Percentiles rank a stretch among this genome's conserved stretches.
phyloP scores from a whole-genome alignment of 1,140 invertebrate species.

The Atta colombica region DNA sequence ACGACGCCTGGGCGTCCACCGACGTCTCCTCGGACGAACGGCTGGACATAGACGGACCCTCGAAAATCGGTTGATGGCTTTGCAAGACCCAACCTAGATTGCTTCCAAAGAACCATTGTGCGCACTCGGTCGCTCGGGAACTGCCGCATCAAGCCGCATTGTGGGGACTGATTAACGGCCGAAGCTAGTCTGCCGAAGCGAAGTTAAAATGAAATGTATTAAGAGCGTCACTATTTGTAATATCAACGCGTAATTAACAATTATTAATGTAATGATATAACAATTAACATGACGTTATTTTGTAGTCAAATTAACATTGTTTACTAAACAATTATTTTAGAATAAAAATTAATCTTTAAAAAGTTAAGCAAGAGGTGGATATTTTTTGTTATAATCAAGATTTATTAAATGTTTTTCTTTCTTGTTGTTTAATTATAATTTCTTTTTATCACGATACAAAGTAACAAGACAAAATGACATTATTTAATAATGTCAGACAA shows the following conservation, averaged over 20 bases:
- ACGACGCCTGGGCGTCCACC: conserved; percentile 82
- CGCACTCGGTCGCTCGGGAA: conserved; percentile 39
- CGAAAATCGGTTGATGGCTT: conserved; percentile 56
- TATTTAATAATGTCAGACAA: not conserved
- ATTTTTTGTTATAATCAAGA: not conserved
- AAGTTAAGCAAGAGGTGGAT: not conserved
- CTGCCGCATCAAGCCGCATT: conserved; percentile 27
- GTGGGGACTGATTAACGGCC: conserved; percentile 51
- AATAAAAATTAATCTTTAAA: not conserved
- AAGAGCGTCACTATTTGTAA: not conserved
- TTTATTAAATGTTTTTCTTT: conserved; percentile 5
- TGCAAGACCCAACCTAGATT: conserved; percentile 60
- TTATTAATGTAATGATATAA: not conserved
- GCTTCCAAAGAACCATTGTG: conserved; percentile 61
- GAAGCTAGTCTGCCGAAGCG: not conserved
- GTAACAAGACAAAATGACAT: not conserved
- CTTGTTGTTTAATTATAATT: not conserved
- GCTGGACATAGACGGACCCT: conserved; percentile 69
- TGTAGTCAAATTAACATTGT: too few species aligned
- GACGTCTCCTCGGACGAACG: conserved; percentile 76
- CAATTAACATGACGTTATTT: not conserved
- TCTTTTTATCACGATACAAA: not conserved
- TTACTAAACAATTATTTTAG: not conserved
- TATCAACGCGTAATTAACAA: not conserved
- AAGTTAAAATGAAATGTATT: conserved; percentile 27